Base-by-base conservation (phyloP, 1,140 invertebrate species). In the Drosophila subpulchrella region DNA sequence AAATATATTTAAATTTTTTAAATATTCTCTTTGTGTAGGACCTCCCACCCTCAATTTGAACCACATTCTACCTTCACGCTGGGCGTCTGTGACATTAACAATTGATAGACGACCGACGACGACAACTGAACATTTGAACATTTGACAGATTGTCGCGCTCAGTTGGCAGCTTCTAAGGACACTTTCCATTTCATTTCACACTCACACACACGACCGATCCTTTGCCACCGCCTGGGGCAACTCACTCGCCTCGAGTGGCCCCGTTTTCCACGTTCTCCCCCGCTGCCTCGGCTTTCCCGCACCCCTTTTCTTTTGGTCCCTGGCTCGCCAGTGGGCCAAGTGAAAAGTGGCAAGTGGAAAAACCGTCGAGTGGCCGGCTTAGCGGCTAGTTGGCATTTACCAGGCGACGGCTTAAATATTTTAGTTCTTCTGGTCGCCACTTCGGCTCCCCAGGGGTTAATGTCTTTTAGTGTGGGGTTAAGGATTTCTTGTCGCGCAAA, bases 41-140 rank as follows among this genome's bases (percentile, higher is more conserved):
- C 38, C 20, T 38, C 65, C 32, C 60, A 53, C 66, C 39, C 60
- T 24, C 77, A 32, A 50, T 36, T 36, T 27, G n/a, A 24, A 54
- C 61, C 72, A 48, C 47, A 46, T 75, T 38, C 44, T 62, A 74
- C 27, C 54, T 44, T 39, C 81, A 63, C 36, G 71, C 81, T 84
- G 82, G 47, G 72, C 79, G 67, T 77, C 79, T 77, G 79, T 77
- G 79, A 76, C 83, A 88, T 88, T 88, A 88, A 88, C 83, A 88
- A 88, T 88, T 88, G 83, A 88, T 83, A 81, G 62, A 75, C 81
- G 74, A 85, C 81, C 44, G 59, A 60, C 72, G 50, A 61, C 60
- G 41, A 63, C 36, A 71, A 71, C 72, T 77, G 68, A 81, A 81
- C 78, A 70, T 81, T 57, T 81, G 70, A 81, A 85, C 78, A 70